These are phyloP conservation scores for Aepyceros melampus DNA, from an alignment of 2,113 vertebrate genomes.

Conservation along the genomic window DNA sequence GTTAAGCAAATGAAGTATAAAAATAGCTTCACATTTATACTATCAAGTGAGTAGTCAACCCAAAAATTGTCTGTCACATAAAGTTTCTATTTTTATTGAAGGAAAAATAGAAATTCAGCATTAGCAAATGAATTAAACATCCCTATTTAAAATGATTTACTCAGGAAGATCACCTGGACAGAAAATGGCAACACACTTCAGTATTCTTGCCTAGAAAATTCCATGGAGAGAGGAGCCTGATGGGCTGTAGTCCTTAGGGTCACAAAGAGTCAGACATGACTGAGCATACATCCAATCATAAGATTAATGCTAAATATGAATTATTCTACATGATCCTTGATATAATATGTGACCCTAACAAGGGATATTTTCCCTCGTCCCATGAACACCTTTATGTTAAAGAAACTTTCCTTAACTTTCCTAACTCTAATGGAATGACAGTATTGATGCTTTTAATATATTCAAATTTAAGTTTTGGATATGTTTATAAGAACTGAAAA, in stretches of 20 bases:
- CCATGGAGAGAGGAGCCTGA: neutral
- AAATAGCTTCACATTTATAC: slow-evolving; percentile 60
- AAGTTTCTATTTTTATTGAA: slow-evolving; percentile 40
- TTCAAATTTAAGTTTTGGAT: neutral
- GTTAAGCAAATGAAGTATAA: slow-evolving; percentile 68
- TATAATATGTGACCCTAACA: neutral
- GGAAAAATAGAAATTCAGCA: slow-evolving; percentile 32
- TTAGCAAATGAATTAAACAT: slow-evolving; percentile 31
- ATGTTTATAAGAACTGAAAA: neutral
- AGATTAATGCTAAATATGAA: neutral
- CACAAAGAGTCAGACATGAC: neutral
- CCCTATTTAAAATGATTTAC: neutral
- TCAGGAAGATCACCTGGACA: neutral
- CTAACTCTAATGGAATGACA: neutral
- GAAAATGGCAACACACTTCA: neutral
- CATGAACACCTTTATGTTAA: neutral
- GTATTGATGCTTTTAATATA: neutral
- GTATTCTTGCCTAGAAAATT: neutral
- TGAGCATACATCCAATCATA: neutral
- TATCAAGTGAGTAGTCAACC: slow-evolving; percentile 60
- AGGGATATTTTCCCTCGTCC: neutral
- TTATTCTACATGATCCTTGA: neutral
- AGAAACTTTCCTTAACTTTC: neutral
- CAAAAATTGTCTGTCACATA: slow-evolving; percentile 57
- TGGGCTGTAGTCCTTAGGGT: neutral